Base-by-base conservation (phyloP, 2,797 vertebrate species). In the Calcarius lapponicus region DNA sequence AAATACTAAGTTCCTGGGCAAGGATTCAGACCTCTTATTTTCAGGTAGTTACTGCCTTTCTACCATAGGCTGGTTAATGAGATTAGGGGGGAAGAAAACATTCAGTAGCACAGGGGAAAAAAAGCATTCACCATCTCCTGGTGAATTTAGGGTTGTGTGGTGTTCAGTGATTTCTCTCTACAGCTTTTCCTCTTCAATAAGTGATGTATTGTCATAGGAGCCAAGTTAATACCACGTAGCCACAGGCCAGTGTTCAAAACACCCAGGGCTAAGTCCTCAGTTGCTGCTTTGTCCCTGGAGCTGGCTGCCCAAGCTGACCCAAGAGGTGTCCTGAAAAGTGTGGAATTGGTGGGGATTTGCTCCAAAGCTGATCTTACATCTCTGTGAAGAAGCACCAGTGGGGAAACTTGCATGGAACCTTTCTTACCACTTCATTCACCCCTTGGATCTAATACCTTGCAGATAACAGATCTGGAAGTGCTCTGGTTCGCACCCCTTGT, bases 1-100 rank as follows among this genome's bases (percentile, higher is more conserved):
- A 91, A 83, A 69, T 29, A 5, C 5, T 6, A 34, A 66, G 20
- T 48, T 91, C 11, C 57, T 56, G 53, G 73, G 43, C 29, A 31
- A 53, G 20, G 43, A 25, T 81, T 81, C 36, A 21, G 34, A 17
- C 19, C 2, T 80, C 43, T 66, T 20, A 22, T 18, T 92, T 76
- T 72, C 17, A 31, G 0, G 48, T 90, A 31, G 28, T 62, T 88
- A 28, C 22, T 80, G 18, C 14, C 11, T 15, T 80, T 65, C 50
- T 75, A 5, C 51, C 6, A 11, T 54, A 66, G 54, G 2, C 25
- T 86, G 19, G 19, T 74, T 83, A 51, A 40, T 66, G 42, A 85
- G 42, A 50, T 71, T 57, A 48, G 20, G 14, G 3, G 2, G 2
- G 1, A 2, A 7, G 28, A 34, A 54, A 34, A 2, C 20, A 26